A percentile compares a stretch with the other conserved stretches of the same genome.
These are phyloP conservation scores for Antheraea pernyi DNA, from an alignment of 1,140 invertebrate genomes.

Conservation along the genomic window DNA sequence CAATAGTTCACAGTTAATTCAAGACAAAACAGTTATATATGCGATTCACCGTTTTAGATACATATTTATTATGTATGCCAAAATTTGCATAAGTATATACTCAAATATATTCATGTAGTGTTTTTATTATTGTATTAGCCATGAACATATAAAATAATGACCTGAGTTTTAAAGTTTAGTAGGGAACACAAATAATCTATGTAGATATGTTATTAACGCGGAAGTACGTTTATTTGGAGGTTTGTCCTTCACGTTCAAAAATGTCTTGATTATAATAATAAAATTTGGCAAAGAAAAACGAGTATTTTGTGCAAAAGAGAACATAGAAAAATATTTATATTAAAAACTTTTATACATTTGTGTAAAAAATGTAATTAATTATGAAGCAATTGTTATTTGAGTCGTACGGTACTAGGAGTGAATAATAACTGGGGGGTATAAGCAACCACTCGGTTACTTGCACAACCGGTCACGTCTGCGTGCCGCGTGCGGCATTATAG, in stretches of 20 bases:
- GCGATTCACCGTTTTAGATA: not conserved
- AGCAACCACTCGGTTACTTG: constrained; percentile 43
- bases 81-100: not conserved
- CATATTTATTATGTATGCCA: not conserved
- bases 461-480: constrained; percentile 45
- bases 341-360: too few species aligned
- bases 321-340: too few species aligned
- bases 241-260: too few species aligned
- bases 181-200: too few species aligned
- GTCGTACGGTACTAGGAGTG: constrained; percentile 41
- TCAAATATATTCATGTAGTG: not conserved
- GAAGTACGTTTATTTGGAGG: too few species aligned
- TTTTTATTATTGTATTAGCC: not conserved
- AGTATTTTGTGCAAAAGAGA: too few species aligned
- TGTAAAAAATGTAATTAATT: too few species aligned
- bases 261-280: too few species aligned
- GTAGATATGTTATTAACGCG: too few species aligned
- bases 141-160: not conserved
- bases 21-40: not conserved
- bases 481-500: constrained; percentile 55
- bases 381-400: not conserved
- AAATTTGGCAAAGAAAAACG: too few species aligned
- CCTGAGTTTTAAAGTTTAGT: not conserved
- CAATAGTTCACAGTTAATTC: not conserved
- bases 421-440: constrained; percentile 44